Evolutionary conservation across 1,140 invertebrate genomes (phyloP).

Genomic region (Mya arenaria): DNA sequence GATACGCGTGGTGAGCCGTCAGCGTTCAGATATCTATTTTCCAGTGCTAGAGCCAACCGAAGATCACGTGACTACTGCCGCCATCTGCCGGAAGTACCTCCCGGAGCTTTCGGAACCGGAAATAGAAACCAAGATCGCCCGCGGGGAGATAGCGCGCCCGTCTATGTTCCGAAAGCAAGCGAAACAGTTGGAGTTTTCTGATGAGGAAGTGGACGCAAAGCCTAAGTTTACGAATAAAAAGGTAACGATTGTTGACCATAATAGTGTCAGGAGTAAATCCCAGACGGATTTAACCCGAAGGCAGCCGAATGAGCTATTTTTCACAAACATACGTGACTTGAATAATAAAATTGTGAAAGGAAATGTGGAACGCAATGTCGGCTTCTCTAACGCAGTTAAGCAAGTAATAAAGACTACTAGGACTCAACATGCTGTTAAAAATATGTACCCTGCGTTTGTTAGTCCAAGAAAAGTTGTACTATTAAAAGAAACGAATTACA

Average conservation of each 20-base stretch:
- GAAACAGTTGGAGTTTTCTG: neutral
- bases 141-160: constrained; percentile 55
- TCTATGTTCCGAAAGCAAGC: constrained; percentile 15
- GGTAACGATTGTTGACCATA: constrained; percentile 42
- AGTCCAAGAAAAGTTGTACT: constrained; percentile 62
- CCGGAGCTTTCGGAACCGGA: constrained; percentile 57
- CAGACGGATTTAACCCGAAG: neutral
- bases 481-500: constrained; percentile 55
- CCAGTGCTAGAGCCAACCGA: constrained; percentile 57
- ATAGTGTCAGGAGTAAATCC: neutral
- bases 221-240: constrained; percentile 31
- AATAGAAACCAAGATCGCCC: constrained; percentile 61
- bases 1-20: constrained; percentile 46
- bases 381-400: neutral
- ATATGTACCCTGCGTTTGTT: constrained; percentile 57
- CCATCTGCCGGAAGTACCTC: constrained; percentile 55
- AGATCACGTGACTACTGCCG: constrained; percentile 56
- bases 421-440: neutral
- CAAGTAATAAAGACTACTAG: constrained; percentile 1
- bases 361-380: constrained; percentile 46
- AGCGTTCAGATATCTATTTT: constrained; percentile 58
- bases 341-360: constrained; percentile 63
- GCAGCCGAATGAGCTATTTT: constrained; percentile 56
- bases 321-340: constrained; percentile 60
- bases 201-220: constrained; percentile 24